Conservation (phyloP, 2,888 invertebrate genomes). For the Anarsia innoxiella region DNA sequence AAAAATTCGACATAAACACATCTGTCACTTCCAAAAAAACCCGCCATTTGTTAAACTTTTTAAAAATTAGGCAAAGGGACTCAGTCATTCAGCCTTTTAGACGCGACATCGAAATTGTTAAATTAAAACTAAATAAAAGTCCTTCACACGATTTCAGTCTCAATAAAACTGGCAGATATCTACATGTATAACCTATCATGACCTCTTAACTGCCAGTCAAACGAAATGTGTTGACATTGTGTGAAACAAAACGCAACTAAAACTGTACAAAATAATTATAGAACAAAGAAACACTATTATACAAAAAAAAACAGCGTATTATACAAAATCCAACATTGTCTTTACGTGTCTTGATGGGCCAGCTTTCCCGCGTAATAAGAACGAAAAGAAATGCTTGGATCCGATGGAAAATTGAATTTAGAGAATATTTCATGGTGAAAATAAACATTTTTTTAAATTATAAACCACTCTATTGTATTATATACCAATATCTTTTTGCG, state of each 20-base stretch:
- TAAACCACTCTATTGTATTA: no score
- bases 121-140: not conserved
- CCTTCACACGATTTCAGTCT: constrained; percentile 12
- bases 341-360: constrained; percentile 24
- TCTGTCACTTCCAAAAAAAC: no score
- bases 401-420: not conserved
- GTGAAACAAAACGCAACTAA: constrained; percentile 57
- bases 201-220: constrained; percentile 12
- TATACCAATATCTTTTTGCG: not conserved
- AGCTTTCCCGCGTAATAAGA: constrained; percentile 6
- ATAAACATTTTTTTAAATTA: not conserved
- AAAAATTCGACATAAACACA: no score
- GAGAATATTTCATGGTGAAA: not conserved
- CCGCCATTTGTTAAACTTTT: no score
- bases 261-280: constrained; percentile 49
- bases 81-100: constrained; percentile 1
- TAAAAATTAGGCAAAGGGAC: no score
- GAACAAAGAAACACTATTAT: constrained; percentile 52
- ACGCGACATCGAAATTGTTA: not conserved
- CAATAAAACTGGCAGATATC: constrained; percentile 5
- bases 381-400: no score
- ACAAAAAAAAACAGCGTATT: constrained; percentile 47
- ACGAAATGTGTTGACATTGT: constrained; percentile 26
- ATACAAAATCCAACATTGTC: constrained; percentile 33
- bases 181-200: constrained; percentile 1